A percentile compares a stretch with the other conserved stretches of the same genome.
phyloP scores from a whole-genome alignment of 2,113 vertebrate species.

The Tyrannus savana region DNA sequence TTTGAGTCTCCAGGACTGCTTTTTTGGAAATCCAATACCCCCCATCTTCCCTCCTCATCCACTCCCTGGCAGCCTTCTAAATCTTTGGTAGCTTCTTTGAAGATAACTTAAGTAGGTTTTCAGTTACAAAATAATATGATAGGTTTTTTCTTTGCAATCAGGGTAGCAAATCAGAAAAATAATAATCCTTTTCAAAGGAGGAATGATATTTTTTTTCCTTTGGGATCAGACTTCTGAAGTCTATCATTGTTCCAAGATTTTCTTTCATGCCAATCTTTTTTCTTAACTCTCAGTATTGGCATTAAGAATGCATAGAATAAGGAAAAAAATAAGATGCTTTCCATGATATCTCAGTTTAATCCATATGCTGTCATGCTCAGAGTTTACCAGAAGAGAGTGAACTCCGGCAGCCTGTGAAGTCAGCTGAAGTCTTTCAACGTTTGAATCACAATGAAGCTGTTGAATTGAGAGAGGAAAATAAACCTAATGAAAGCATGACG shows the following conservation, averaged over 20 bases:
- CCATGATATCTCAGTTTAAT: background rate
- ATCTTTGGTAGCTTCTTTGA: background rate
- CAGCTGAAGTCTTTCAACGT: background rate
- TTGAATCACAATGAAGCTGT: background rate
- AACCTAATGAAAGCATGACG: background rate
- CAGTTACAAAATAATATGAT: background rate
- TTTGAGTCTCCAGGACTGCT: background rate
- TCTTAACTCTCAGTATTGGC: background rate
- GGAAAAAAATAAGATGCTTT: background rate
- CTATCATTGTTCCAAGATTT: background rate
- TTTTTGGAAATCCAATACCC: background rate
- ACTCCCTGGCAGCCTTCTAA: background rate
- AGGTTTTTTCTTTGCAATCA: background rate
- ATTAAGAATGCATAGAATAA: background rate
- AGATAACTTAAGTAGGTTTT: background rate
- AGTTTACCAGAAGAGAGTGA: slow-evolving; percentile 15
- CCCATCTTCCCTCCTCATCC: background rate
- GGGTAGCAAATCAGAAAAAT: background rate
- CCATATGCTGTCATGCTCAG: slow-evolving; percentile 29
- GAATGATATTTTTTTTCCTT: background rate
- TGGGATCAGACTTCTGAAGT: background rate
- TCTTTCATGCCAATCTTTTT: background rate
- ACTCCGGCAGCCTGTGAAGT: slow-evolving; percentile 17
- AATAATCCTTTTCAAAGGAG: background rate
- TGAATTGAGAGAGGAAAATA: background rate